Conservation (phyloP, 2,113 vertebrate species). For the Amphilophus citrinellus region DNA sequence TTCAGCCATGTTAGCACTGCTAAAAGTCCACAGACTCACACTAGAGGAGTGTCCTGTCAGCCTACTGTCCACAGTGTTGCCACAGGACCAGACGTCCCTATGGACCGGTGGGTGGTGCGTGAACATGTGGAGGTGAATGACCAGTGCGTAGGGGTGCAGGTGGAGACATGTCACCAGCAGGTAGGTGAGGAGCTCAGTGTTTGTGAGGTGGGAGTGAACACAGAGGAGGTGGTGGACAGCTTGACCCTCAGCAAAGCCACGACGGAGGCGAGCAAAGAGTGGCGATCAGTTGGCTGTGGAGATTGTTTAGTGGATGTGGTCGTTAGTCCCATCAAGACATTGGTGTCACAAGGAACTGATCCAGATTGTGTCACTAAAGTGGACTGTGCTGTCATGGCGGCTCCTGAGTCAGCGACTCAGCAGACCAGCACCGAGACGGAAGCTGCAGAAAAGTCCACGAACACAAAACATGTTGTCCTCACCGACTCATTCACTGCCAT, state of each 20-base stretch:
- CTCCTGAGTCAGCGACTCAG: conserved; percentile 78
- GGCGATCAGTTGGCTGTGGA: conserved; percentile 87
- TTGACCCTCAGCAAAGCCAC: conserved; percentile 45
- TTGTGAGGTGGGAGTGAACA: conserved; percentile 86
- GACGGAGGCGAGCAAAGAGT: conserved; percentile 47
- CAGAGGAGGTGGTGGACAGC: conserved; percentile 72
- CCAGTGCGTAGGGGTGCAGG: conserved; percentile 69
- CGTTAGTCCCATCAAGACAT: conserved; percentile 74
- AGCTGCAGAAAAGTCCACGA: conserved; percentile 80
- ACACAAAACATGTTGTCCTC: conserved; percentile 76
- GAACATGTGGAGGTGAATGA: conserved; percentile 82
- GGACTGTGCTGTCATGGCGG: conserved; percentile 84
- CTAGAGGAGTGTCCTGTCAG: conserved; percentile 81
- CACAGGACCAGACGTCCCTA: conserved; percentile 85
- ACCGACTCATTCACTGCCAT: conserved; percentile 85
- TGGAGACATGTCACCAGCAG: conserved; percentile 75
- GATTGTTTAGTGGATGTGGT: conserved; percentile 87
- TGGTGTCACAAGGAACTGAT: conserved; percentile 75
- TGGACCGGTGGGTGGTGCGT: conserved; percentile 87
- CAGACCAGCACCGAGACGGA: conserved; percentile 83
- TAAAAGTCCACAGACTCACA: conserved; percentile 70
- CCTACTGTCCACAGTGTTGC: conserved; percentile 61
- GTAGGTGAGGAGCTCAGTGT: conserved; percentile 78
- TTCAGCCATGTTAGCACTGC: conserved; percentile 72
- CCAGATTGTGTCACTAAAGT: conserved; percentile 75